Conservation (phyloP, 1,140 invertebrate species). For the Ceratina japonica region DNA sequence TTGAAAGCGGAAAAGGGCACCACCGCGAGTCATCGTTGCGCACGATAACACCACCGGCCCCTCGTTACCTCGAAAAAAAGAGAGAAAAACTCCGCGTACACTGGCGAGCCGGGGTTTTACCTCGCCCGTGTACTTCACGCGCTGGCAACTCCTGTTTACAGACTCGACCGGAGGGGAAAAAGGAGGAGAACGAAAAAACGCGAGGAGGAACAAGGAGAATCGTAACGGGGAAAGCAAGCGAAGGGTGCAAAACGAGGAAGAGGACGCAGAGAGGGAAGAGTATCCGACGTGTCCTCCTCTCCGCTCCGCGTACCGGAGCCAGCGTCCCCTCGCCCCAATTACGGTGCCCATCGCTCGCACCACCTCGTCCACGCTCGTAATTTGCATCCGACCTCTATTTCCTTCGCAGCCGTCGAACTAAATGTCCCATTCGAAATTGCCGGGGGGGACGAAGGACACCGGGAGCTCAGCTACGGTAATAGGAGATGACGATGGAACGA, state of each 20-base stretch:
- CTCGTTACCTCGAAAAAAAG: slow-evolving; percentile 43
- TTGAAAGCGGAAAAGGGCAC: slow-evolving; percentile 48
- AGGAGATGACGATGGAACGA: neutral
- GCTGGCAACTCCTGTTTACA: slow-evolving; percentile 47
- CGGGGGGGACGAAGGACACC: neutral
- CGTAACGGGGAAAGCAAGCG: neutral
- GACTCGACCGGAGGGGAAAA: neutral
- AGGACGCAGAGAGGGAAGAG: slow-evolving; percentile 37
- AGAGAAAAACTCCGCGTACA: neutral
- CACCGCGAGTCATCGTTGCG: slow-evolving; percentile 36
- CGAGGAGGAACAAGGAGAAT: slow-evolving; percentile 31
- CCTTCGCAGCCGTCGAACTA: slow-evolving; percentile 36
- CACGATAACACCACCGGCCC: slow-evolving; percentile 43
- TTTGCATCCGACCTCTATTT: slow-evolving; percentile 65
- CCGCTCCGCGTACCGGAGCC: slow-evolving; percentile 23
- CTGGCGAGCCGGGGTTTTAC: slow-evolving; percentile 19
- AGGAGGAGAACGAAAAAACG: slow-evolving; percentile 16
- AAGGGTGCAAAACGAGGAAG: slow-evolving; percentile 36
- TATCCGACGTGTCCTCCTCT: slow-evolving; percentile 38
- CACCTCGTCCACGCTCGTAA: slow-evolving; percentile 54
- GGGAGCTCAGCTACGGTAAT: neutral
- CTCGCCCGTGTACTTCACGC: slow-evolving; percentile 46
- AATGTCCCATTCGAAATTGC: neutral
- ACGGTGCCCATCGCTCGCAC: slow-evolving; percentile 53
- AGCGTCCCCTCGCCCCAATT: slow-evolving; percentile 62